phyloP scores from a whole-genome alignment of 2,797 vertebrate genomes.

The Macropodus opercularis region DNA sequence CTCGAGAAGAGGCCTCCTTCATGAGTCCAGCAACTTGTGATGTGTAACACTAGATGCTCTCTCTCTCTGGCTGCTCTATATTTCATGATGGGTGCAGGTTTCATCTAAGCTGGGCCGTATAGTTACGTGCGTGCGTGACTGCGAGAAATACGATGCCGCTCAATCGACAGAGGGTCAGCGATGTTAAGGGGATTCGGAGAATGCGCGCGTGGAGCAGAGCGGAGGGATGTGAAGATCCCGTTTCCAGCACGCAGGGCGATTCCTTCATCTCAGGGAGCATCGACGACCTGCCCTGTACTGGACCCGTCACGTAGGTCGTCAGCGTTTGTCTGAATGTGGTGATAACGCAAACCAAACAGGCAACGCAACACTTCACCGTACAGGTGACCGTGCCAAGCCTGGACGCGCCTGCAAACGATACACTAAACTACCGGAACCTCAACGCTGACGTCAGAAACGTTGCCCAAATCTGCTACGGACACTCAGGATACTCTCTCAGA shows the following conservation, averaged over 20 bases:
- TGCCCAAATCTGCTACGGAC: not conserved
- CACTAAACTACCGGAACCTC: too few species aligned
- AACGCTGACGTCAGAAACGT: not conserved
- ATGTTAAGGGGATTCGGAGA: constrained; percentile 29
- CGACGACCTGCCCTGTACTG: constrained; percentile 27
- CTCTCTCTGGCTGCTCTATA: constrained; percentile 53
- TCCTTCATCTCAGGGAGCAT: constrained; percentile 41
- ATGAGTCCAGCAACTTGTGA: constrained; percentile 49
- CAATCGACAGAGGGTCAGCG: constrained; percentile 18
- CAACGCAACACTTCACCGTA: too few species aligned
- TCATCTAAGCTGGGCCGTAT: constrained; percentile 31
- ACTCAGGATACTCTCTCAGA: too few species aligned
- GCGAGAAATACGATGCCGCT: constrained; percentile 38
- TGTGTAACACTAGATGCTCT: constrained; percentile 53
- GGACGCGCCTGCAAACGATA: too few species aligned
- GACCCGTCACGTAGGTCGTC: not conserved
- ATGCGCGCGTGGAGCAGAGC: constrained; percentile 5
- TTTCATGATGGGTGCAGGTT: constrained; percentile 68
- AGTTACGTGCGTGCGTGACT: constrained; percentile 1
- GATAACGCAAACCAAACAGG: too few species aligned
- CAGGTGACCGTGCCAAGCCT: too few species aligned
- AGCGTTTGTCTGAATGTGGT: too few species aligned
- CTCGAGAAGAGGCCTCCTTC: constrained; percentile 38
- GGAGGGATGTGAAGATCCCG: constrained; percentile 4
- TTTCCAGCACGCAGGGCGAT: constrained; percentile 41